Evolutionary conservation across 1,140 invertebrate species (phyloP).

Genomic region (Scaptomyza graminum): DNA sequence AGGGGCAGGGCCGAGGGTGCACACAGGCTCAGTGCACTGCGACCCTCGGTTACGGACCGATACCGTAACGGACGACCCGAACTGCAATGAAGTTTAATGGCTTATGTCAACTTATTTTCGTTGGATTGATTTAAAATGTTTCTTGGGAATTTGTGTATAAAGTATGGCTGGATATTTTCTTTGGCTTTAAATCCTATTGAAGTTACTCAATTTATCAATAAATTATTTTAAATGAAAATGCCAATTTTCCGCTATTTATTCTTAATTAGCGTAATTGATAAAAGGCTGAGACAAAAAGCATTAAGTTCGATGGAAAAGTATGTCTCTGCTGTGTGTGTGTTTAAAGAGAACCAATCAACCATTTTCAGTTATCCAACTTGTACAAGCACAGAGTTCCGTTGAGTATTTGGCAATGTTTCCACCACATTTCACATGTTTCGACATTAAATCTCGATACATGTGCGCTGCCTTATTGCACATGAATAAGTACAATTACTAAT

Average conservation of each 20-base stretch:
- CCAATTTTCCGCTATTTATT: neutral
- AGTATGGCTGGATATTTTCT: neutral
- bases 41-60: conserved; percentile 86
- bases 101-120: conserved; percentile 1
- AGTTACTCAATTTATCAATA: neutral
- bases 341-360: too few species aligned
- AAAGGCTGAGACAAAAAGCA: too few species aligned
- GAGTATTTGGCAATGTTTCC: neutral
- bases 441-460: neutral
- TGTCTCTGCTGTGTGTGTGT: too few species aligned
- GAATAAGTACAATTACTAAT: conserved; percentile 38
- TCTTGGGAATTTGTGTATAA: too few species aligned
- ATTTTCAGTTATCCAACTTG: too few species aligned
- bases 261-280: neutral
- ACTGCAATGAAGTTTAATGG: conserved; percentile 80
- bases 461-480: neutral
- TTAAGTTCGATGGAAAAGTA: too few species aligned
- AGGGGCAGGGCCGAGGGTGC: conserved; percentile 86
- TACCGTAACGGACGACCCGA: conserved; percentile 86
- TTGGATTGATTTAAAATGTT: neutral
- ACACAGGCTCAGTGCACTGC: conserved; percentile 85
- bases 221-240: neutral
- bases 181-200: neutral
- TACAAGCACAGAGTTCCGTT: too few species aligned
- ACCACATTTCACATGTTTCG: neutral